Conservation (phyloP, 2,113 vertebrate genomes). For the Drymodes brunneopygia region DNA sequence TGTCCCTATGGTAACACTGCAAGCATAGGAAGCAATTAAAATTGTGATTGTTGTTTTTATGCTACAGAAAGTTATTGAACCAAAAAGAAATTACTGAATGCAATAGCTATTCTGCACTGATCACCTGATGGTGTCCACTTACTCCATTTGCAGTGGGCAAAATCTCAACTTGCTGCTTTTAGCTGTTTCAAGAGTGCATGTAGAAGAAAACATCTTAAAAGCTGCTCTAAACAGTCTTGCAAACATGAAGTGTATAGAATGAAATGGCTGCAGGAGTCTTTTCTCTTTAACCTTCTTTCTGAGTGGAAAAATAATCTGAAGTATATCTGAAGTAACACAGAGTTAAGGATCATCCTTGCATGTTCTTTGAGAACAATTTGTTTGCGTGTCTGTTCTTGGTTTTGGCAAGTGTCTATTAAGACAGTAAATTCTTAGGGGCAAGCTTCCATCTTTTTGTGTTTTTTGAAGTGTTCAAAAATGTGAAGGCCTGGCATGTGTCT, state of each 20-base stretch:
- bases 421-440: background rate
- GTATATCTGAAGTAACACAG: background rate
- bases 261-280: background rate
- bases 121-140: background rate
- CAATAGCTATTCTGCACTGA: background rate
- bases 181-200: background rate
- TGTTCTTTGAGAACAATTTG: background rate
- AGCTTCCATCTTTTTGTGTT: background rate
- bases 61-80: background rate
- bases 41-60: background rate
- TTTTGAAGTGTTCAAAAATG: background rate
- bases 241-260: background rate
- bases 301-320: background rate
- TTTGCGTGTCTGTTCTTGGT: background rate
- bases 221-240: background rate
- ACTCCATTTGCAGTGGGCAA: background rate
- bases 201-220: background rate
- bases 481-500: background rate
- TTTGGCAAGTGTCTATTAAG: background rate
- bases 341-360: background rate
- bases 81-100: background rate
- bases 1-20: background rate
- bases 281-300: background rate
- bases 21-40: background rate
- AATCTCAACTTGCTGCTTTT: background rate